These are phyloP conservation scores for Orestias chungarensis DNA, from an alignment of 2,797 vertebrate genomes.

Conservation along the genomic window DNA sequence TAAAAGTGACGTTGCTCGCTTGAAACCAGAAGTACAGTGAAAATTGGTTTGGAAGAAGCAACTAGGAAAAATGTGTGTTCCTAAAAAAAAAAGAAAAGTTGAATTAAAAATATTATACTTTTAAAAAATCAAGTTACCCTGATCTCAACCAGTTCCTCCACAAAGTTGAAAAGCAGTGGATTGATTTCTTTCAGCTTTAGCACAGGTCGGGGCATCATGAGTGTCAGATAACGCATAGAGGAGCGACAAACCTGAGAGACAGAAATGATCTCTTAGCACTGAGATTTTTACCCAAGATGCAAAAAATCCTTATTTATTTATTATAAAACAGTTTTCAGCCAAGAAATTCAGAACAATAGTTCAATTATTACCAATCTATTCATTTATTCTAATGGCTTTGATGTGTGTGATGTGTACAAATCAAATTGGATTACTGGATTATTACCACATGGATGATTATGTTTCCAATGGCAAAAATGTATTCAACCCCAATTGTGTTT, in stretches of 20 bases:
- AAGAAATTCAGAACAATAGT: not conserved
- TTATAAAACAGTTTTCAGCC: not conserved
- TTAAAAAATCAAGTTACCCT: conserved; percentile 80
- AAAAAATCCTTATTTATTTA: not conserved
- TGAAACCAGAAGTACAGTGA: not conserved
- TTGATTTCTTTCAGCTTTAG: conserved; percentile 94
- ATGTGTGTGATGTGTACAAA: too few relatives aligned
- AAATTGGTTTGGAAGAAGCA: not conserved
- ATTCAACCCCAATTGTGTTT: too few relatives aligned
- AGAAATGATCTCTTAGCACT: conserved; percentile 20
- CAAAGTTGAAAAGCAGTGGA: conserved; percentile 95
- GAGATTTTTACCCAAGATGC: not conserved
- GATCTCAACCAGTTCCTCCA: conserved; percentile 97
- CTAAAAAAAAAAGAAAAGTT: not conserved
- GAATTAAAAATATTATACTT: not conserved
- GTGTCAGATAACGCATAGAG: conserved; percentile 92
- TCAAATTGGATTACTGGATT: too few relatives aligned
- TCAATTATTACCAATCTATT: not conserved
- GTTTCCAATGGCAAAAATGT: too few relatives aligned
- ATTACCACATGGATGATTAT: too few relatives aligned
- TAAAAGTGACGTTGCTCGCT: not conserved
- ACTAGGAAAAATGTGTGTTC: not conserved
- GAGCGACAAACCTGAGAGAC: conserved; percentile 89
- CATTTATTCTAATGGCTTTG: too few relatives aligned
- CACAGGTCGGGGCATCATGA: conserved; percentile 93